Evolutionary conservation across 2,797 vertebrate genomes (phyloP), one percentile per base, ranked within the genome.

Genomic region (Karalla daura): DNA sequence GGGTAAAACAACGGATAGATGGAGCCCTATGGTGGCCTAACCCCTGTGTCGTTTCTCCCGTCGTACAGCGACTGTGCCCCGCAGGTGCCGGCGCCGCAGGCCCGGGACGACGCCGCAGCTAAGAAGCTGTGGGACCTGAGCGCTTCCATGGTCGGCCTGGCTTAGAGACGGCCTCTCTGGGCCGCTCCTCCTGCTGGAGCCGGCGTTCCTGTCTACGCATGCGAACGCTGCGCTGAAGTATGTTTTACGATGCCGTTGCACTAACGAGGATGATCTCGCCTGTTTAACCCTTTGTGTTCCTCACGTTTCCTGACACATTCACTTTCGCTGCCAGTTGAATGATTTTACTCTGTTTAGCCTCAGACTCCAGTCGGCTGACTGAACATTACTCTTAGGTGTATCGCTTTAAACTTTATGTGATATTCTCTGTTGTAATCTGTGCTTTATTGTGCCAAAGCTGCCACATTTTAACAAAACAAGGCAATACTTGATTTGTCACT

Each of bases 71-170:
- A 93, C 75, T 94, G 93, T 55, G 88, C 88, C 18, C 63, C 55
- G 21, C 91, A 91, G 77, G 67, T 56, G 7, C 35, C 86, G 0
- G 91, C 92, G 1, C 83, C 90, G 2, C 90, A 90, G 47, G 93
- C 83, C 35, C 74, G 64, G 58, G 88, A 94, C 66, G 90, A 91
- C 6, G 76, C 55, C 1, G 66, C 80, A 15, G 92, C 92, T 35
- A 88, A 76, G 65, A 89, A 43, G 75, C 89, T 94, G 33, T 94
- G 93, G 93, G 89, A 93, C 39, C 76, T 94, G 59, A 94, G 93
- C 37, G 67, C 85, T 7, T 89, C 89, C 41, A 91, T 93, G 92
- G 92, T 93, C 5, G 86, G 90, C 36, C 80, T 93, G 65, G 66
- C 67, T 12, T 92, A 78, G 87, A 59, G 32, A 46, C 45, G 18